Evolutionary conservation across 2,888 invertebrate species (phyloP).

Genomic region (Sarcophaga carnaria): DNA sequence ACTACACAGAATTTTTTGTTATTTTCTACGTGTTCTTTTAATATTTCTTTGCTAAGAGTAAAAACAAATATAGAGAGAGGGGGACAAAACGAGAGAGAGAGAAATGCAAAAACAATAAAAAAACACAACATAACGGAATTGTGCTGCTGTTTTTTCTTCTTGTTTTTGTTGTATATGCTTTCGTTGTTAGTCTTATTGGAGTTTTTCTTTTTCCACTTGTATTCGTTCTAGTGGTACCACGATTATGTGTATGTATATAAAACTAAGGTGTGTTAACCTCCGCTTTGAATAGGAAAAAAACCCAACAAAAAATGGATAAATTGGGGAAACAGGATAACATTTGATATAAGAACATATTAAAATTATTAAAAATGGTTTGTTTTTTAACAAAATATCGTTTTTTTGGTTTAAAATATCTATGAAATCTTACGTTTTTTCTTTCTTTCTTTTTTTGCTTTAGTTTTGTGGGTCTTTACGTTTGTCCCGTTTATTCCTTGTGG

Average conservation of each 20-base stretch:
- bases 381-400: neutral
- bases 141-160: no score
- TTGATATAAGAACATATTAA: neutral
- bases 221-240: constrained; percentile 24
- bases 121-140: no score
- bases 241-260: constrained; percentile 64
- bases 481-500: constrained; percentile 63
- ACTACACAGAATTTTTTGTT: neutral
- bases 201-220: constrained; percentile 51
- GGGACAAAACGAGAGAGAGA: no score
- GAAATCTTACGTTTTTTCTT: constrained; percentile 58
- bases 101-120: no score
- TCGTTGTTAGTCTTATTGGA: constrained; percentile 59
- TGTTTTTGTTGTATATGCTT: constrained; percentile 12
- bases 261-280: constrained; percentile 70
- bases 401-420: neutral
- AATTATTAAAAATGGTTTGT: constrained; percentile 2
- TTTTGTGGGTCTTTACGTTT: constrained; percentile 18
- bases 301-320: neutral
- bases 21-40: constrained; percentile 6
- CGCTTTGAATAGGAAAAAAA: constrained; percentile 52
- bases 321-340: constrained; percentile 30
- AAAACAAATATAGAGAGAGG: no score
- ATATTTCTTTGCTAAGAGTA: neutral
- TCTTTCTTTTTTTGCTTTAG: neutral